Base-by-base conservation (phyloP, 2,888 invertebrate species). In the Antheraea assamensis region DNA sequence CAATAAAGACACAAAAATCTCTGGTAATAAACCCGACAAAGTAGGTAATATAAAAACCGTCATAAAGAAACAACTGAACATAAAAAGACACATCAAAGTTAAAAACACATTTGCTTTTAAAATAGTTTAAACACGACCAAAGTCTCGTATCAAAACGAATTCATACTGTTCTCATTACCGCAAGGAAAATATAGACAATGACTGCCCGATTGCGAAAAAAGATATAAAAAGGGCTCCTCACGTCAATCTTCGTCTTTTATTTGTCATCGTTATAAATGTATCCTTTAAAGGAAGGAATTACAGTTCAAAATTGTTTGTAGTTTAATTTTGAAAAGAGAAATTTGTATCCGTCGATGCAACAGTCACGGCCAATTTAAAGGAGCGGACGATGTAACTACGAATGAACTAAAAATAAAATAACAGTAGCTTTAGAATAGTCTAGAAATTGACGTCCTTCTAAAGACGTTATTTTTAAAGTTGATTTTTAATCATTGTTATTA, bases 381-480 rank as follows among this genome's bases (percentile, higher is more conserved):
- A 74, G 71, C 74, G 68, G 74, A 71, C 80, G 85, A 77, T 75
- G 75, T 71, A 64, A 66, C 75, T 74, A 74, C 76, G 75, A 79
- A 78, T 77, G 78, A 78, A 88, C 87, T 86, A 85, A 86, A 52
- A 88, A 90, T 89, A 88, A 87, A 86, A 87, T 81, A 75, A 83
- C 31, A 35, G 68, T 68, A 68, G 35, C 68, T 2, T 31, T 66
- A 13, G 24, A 66, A 31, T 66, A 35, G 66, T 31, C 24, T 35
- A 31, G 31, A 35, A 19, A 1, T 10, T 30, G 66, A 35, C 35
- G 66, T 8, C 35, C 19, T 13, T 68, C 66, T 35, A 31, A 68
- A 68, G 35, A 64, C 30, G 30, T 30, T 64, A 64, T 30, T 64
- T 64, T 64, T 30, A 82, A 80, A 17, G 21, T 64, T 64, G 21